Base-by-base conservation (phyloP, 2,797 vertebrate species). In the Pseudochirops corinnae region DNA sequence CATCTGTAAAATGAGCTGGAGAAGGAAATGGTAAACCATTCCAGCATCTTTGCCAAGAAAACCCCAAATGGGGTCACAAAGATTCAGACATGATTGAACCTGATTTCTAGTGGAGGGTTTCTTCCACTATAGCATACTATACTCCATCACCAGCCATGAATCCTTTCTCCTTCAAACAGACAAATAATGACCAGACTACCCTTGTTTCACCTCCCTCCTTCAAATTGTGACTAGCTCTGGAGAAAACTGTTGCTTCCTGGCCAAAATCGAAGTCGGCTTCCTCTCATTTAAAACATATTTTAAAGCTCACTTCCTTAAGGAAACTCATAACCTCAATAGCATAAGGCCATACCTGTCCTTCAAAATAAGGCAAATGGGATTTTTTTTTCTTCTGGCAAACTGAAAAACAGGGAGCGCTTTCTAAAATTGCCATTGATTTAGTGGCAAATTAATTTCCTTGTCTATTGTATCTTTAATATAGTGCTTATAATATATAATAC, bases 131-230 rank as follows among this genome's bases (percentile, higher is more conserved):
- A 39, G 67, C n/a, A 21, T 21, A 74, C 62, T 67, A 29, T 16
- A 67, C 33, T 94, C 55, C 56, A 7, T 55, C 91, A 97, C 92
- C 62, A 92, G 92, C 93, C 93, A 82, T 0, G 4, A 31, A 94
- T 95, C 91, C 26, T 95, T 96, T 95, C 74, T 93, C 95, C 93
- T 96, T 56, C 97, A 97, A n/a, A 93, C 96, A 96, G 94, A 91
- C 96, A 96, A 29, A 74, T 74, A 21, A n/a, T 9, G 18, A 74
- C 11, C 39, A 74, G n/a, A 74, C 6, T 39, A 74, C 18, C 18
- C n/a, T 9, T 74, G n/a, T 91, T 96, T 95, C 90, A 94, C 95
- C 60, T 96, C 67, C 87, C 92, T 92, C 58, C 31, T 90, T 11
- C 16, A 74, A 92, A 55, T 92, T 93, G 93, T 91, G 93, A 56